phyloP scores from a whole-genome alignment of 2,113 vertebrate species.

The Tupaia chinensis region DNA sequence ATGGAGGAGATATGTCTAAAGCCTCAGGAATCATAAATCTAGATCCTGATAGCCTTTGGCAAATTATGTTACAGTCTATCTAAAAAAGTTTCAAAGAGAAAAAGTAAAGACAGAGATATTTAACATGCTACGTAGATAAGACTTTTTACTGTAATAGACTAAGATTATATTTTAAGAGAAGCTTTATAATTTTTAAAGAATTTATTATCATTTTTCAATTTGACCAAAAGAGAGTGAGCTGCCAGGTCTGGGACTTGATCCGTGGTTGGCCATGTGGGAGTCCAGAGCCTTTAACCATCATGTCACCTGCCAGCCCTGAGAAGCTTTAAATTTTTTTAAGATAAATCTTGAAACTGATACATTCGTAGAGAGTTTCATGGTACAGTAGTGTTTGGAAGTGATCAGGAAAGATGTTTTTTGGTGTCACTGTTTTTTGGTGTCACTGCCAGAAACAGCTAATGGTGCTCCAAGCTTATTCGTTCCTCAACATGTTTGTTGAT shows the following conservation, averaged over 20 bases:
- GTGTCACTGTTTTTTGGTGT: background rate
- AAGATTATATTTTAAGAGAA: slow-evolving; percentile 37
- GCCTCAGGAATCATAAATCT: background rate
- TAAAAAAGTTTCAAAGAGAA: background rate
- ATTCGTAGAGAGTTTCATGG: background rate
- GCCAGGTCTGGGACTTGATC: too few relatives aligned
- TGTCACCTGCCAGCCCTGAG: background rate
- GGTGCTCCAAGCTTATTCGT: background rate
- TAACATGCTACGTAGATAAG: background rate
- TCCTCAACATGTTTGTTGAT: background rate
- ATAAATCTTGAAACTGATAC: background rate
- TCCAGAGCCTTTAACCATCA: too few relatives aligned
- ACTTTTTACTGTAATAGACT: background rate
- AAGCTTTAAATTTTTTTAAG: background rate
- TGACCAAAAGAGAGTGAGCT: too few relatives aligned
- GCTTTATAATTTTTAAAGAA: background rate
- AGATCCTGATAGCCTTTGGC: background rate
- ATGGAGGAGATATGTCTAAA: background rate
- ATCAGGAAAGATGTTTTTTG: background rate
- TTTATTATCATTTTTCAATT: too few relatives aligned
- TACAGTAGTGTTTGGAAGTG: background rate
- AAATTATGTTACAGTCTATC: background rate
- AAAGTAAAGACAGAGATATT: background rate
- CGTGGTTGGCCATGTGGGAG: too few relatives aligned
- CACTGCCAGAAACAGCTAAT: background rate